Evolutionary conservation across 1,140 invertebrate genomes (phyloP).

Genomic region (Whitmania pigra): DNA sequence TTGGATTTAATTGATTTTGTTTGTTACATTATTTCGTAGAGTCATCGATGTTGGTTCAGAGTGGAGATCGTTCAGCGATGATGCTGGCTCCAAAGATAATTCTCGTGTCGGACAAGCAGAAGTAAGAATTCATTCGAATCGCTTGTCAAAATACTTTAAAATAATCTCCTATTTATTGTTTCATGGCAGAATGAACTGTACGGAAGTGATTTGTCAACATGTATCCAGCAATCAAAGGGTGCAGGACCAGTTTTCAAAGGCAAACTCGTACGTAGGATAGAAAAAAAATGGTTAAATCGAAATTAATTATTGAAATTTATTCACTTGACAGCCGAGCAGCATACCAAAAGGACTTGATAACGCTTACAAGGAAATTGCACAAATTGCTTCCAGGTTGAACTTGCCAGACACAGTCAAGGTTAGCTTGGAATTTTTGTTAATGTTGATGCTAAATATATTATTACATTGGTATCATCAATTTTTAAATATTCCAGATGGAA

Average conservation of each 20-base stretch:
- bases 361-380: conserved; percentile 88
- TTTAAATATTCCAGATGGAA: conserved; percentile 51
- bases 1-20: no score
- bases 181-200: conserved; percentile 78
- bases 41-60: conserved; percentile 99
- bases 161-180: not conserved
- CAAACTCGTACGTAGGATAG: conserved; percentile 51
- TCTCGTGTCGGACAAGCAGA: conserved; percentile 82
- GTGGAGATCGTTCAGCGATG: conserved; percentile 98
- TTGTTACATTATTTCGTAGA: no score
- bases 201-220: conserved; percentile 89
- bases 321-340: conserved; percentile 33
- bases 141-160: no score
- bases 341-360: conserved; percentile 78
- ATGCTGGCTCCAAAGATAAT: conserved; percentile 87
- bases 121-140: conserved; percentile 30
- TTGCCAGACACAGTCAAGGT: conserved; percentile 56
- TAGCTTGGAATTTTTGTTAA: conserved; percentile 22
- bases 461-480: not conserved
- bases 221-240: conserved; percentile 63
- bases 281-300: not conserved
- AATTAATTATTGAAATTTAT: not conserved
- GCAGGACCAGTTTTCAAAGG: conserved; percentile 79
- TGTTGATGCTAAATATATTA: not conserved
- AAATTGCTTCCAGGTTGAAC: conserved; percentile 95